Evolutionary conservation across 37 sponge, comb jelly and placozoan genomes (phyloP).

Genomic region (Beroe forskalii): DNA sequence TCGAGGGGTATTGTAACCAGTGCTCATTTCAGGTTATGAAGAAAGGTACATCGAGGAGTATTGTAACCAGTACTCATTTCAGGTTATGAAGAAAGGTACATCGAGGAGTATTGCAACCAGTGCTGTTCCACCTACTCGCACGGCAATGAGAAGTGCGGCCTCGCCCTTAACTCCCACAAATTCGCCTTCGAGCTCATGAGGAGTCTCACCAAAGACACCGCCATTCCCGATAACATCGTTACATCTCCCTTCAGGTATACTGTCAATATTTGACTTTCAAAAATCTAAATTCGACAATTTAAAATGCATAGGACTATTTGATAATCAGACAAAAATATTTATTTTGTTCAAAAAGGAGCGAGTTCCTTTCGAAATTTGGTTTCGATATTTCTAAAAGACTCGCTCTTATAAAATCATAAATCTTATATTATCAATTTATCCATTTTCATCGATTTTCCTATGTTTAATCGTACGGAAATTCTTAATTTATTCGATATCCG

Average conservation of each 20-base stretch:
- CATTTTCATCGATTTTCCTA: too few species aligned
- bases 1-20: not conserved
- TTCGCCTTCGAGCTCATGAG: conserved; percentile 63
- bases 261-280: too few species aligned
- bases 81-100: not conserved
- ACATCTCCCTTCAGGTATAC: conserved; percentile 63
- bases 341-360: too few species aligned
- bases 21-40: not conserved
- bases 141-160: conserved; percentile 58
- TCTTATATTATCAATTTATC: too few species aligned
- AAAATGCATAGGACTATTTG: too few species aligned
- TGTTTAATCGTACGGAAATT: too few species aligned
- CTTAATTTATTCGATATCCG: too few species aligned
- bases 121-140: conserved; percentile 4
- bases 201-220: not conserved
- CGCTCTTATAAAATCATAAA: too few species aligned
- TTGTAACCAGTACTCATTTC: not conserved
- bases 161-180: conserved; percentile 41
- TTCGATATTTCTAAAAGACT: too few species aligned
- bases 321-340: too few species aligned
- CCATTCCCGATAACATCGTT: conserved; percentile 26
- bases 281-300: too few species aligned
- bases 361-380: too few species aligned
- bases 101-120: not conserved
- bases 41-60: not conserved